These are phyloP conservation scores for Epistrophe eligans DNA, from an alignment of 2,888 invertebrate species.

Conservation along the genomic window DNA sequence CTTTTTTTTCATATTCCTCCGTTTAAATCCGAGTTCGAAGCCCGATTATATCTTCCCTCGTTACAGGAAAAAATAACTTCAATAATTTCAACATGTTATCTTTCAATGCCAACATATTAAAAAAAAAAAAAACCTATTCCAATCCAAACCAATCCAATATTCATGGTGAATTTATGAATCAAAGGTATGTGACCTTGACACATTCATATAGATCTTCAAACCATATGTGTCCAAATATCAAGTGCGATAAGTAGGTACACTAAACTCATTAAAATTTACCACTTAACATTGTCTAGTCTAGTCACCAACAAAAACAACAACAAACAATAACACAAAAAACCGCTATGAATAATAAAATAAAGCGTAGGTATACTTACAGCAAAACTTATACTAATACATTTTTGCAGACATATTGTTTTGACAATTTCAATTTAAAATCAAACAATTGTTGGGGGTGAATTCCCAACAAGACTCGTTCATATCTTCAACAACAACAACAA, in stretches of 20 bases:
- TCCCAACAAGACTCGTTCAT: too few species aligned
- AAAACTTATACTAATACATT: neutral
- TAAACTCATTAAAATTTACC: conserved; percentile 20
- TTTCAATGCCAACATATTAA: neutral
- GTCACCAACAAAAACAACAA: neutral
- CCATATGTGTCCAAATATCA: conserved; percentile 1
- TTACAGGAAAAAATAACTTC: too few species aligned
- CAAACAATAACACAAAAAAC: conserved; percentile 1
- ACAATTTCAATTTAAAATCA: conserved; percentile 9
- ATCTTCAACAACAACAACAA: neutral
- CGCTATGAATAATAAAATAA: conserved; percentile 27
- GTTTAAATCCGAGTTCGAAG: too few species aligned
- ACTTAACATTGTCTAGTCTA: conserved; percentile 16
- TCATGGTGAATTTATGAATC: conserved; percentile 9
- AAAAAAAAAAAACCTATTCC: neutral
- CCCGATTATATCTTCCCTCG: too few species aligned
- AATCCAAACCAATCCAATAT: neutral
- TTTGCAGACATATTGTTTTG: conserved; percentile 4
- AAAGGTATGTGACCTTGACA: conserved; percentile 33
- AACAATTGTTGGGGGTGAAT: too few species aligned
- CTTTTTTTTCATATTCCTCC: too few species aligned
- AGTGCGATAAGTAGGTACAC: conserved; percentile 1
- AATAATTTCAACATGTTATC: neutral
- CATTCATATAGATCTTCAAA: conserved; percentile 12
- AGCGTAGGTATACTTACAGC: neutral